Conservation (phyloP, 2,888 invertebrate species). For the Drosophila heteroneura region DNA sequence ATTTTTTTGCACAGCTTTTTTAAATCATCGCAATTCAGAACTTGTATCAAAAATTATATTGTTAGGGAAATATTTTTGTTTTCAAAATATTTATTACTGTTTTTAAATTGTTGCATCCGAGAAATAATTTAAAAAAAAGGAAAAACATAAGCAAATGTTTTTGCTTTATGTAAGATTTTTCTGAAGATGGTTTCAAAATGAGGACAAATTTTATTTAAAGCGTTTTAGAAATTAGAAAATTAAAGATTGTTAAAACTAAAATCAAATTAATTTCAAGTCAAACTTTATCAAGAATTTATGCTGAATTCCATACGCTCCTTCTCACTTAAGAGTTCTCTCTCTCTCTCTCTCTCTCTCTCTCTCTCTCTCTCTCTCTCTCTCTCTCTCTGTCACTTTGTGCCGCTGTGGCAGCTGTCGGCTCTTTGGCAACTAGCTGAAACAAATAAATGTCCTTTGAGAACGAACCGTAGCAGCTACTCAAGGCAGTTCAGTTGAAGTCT, state of each 20-base stretch:
- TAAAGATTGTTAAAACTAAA: background rate
- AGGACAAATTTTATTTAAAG: background rate
- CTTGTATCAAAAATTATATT: background rate
- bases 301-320: background rate
- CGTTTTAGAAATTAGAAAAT: background rate
- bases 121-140: background rate
- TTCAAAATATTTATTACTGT: background rate
- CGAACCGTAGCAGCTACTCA: background rate
- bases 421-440: slow-evolving; percentile 33
- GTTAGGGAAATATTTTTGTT: background rate
- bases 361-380: background rate
- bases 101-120: background rate
- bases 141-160: background rate
- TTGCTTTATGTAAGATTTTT: background rate
- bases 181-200: background rate
- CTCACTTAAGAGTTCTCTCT: background rate
- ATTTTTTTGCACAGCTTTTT: background rate
- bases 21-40: background rate
- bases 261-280: background rate
- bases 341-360: background rate
- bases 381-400: background rate
- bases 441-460: slow-evolving; percentile 39
- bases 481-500: slow-evolving; percentile 37
- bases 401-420: slow-evolving; percentile 10
- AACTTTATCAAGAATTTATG: background rate